These are phyloP conservation scores for Crotalus horridus DNA, from an alignment of 2,113 vertebrate species.

Conservation along the genomic window DNA sequence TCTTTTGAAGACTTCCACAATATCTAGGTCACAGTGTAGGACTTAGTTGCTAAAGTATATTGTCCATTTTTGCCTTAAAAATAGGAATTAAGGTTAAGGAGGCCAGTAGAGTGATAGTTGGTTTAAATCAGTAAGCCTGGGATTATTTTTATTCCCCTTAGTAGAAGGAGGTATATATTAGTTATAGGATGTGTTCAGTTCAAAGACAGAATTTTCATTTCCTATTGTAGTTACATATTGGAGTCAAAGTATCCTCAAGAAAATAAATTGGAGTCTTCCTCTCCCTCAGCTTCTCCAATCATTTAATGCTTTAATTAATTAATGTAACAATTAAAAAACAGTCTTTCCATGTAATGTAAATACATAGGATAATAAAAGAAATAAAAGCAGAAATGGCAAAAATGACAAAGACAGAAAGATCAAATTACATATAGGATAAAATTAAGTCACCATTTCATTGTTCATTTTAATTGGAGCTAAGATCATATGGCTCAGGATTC, in stretches of 20 bases:
- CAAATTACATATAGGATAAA: neutral
- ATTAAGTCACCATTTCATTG: neutral
- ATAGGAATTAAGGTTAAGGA: neutral
- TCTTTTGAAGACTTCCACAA: neutral
- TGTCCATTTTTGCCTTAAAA: neutral
- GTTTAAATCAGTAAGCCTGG: neutral
- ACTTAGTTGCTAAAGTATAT: neutral
- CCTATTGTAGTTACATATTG: neutral
- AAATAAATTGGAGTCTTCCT: neutral
- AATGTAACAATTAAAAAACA: neutral
- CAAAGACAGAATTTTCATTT: neutral
- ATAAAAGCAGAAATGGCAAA: neutral
- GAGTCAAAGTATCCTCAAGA: neutral
- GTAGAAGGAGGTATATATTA: neutral
- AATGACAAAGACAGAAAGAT: neutral
- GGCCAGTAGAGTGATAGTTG: neutral
- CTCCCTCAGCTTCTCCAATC: neutral
- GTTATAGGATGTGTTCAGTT: neutral
- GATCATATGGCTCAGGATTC: neutral
- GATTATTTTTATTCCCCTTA: neutral
- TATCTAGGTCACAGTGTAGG: neutral
- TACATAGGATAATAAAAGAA: neutral
- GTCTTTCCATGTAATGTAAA: neutral
- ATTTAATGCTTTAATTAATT: neutral
- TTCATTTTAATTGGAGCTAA: neutral